These are phyloP conservation scores for Taenioides sp. DNA, from an alignment of 2,797 vertebrate genomes.

Conservation along the genomic window DNA sequence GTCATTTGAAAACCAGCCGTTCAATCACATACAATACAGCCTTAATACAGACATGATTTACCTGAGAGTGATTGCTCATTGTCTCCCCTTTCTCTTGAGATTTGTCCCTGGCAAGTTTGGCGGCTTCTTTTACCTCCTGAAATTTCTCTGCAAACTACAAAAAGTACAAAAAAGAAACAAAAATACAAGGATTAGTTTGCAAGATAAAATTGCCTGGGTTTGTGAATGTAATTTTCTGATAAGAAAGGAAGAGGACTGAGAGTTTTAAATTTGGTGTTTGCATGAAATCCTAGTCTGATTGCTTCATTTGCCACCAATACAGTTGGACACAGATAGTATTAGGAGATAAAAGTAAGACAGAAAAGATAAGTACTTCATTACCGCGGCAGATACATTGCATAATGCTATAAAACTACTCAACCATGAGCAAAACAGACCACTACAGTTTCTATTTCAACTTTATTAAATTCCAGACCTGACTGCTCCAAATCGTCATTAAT, in stretches of 20 bases:
- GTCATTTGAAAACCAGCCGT: not conserved
- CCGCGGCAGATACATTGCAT: not conserved
- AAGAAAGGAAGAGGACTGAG: not conserved
- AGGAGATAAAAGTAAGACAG: not conserved
- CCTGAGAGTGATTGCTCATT: slow-evolving; percentile 91
- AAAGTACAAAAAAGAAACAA: not conserved
- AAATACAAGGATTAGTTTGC: slow-evolving; percentile 7
- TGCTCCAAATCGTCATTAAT: not conserved
- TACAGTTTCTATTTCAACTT: not conserved
- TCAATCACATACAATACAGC: slow-evolving; percentile 23
- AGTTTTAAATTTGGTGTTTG: slow-evolving; percentile 1
- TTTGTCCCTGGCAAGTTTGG: slow-evolving; percentile 89
- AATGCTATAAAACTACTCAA: not conserved
- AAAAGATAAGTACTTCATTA: not conserved
- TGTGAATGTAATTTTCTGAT: slow-evolving; percentile 19
- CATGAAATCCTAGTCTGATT: slow-evolving; percentile 5
- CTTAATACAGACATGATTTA: slow-evolving; percentile 55
- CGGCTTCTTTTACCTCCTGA: slow-evolving; percentile 95
- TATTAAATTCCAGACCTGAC: not conserved
- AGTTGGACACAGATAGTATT: not conserved
- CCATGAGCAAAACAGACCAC: not conserved
- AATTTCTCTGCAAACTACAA: slow-evolving; percentile 96
- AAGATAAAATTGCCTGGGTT: not conserved
- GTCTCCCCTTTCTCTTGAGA: slow-evolving; percentile 94
- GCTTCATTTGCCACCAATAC: not conserved